phyloP scores from a whole-genome alignment of 2,113 vertebrate genomes.

The Oceanites oceanicus region DNA sequence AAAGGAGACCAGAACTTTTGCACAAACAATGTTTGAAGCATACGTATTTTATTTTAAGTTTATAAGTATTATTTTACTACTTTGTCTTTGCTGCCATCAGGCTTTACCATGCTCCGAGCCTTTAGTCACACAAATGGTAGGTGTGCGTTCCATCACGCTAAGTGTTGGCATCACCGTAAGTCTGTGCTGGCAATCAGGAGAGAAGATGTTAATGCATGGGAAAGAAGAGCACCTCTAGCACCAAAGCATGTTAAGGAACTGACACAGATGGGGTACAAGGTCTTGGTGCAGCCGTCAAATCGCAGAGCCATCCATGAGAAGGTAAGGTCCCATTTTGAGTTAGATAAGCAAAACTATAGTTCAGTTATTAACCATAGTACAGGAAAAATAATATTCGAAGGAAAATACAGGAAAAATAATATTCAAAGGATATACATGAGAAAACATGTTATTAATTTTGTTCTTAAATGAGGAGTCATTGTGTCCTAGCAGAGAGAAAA shows the following conservation, averaged over 20 bases:
- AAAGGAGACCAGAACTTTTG: constrained; percentile 58
- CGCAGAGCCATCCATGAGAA: constrained; percentile 92
- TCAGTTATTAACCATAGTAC: not conserved
- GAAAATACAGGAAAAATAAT: not conserved
- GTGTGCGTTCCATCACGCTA: constrained; percentile 41
- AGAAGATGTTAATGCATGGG: constrained; percentile 94
- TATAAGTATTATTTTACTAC: not conserved
- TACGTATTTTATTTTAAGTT: no score
- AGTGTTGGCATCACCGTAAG: constrained; percentile 75
- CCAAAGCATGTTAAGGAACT: constrained; percentile 90
- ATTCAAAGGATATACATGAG: not conserved
- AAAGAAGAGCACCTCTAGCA: constrained; percentile 91
- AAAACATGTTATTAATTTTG: not conserved
- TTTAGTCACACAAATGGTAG: constrained; percentile 59
- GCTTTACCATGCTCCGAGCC: constrained; percentile 80
- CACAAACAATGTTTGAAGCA: not conserved
- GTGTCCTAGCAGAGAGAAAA: not conserved
- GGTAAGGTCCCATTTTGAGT: constrained; percentile 65
- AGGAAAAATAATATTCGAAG: not conserved
- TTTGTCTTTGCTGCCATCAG: constrained; percentile 55
- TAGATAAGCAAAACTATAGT: not conserved
- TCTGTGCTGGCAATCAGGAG: constrained; percentile 88
- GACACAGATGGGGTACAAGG: constrained; percentile 89
- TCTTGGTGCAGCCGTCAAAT: constrained; percentile 94
- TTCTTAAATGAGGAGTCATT: not conserved